Conservation (phyloP, 2,888 invertebrate species). For the Pterostichus niger region DNA sequence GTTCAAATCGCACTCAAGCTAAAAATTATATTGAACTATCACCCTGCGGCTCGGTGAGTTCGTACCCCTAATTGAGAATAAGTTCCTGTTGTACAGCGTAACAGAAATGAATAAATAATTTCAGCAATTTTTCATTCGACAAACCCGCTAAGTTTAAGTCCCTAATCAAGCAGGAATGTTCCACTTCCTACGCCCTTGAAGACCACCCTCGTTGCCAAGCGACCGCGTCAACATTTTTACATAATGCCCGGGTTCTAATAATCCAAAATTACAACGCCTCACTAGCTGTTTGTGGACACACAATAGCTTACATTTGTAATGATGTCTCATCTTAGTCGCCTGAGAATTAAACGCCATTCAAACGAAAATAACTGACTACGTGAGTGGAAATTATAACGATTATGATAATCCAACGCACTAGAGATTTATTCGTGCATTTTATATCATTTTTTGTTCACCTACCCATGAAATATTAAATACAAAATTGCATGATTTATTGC, state of each 20-base stretch:
- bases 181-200: neutral
- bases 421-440: slow-evolving; percentile 23
- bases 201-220: slow-evolving; percentile 41
- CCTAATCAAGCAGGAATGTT: neutral
- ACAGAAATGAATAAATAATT: no score
- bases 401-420: slow-evolving; percentile 56
- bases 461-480: slow-evolving; percentile 20
- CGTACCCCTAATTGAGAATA: no score
- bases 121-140: no score
- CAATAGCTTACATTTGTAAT: slow-evolving; percentile 60
- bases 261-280: slow-evolving; percentile 46
- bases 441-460: neutral
- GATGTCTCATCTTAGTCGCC: slow-evolving; percentile 14
- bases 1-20: no score
- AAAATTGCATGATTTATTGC: neutral
- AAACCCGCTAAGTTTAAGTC: no score
- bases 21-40: no score
- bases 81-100: no score
- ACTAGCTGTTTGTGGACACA: neutral
- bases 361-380: slow-evolving; percentile 57
- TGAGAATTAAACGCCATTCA: slow-evolving; percentile 65
- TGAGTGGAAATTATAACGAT: slow-evolving; percentile 65
- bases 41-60: no score
- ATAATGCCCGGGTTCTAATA: slow-evolving; percentile 41
- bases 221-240: slow-evolving; percentile 37